Evolutionary conservation across 2,797 vertebrate genomes (phyloP).

Genomic region (Anas capensis): DNA sequence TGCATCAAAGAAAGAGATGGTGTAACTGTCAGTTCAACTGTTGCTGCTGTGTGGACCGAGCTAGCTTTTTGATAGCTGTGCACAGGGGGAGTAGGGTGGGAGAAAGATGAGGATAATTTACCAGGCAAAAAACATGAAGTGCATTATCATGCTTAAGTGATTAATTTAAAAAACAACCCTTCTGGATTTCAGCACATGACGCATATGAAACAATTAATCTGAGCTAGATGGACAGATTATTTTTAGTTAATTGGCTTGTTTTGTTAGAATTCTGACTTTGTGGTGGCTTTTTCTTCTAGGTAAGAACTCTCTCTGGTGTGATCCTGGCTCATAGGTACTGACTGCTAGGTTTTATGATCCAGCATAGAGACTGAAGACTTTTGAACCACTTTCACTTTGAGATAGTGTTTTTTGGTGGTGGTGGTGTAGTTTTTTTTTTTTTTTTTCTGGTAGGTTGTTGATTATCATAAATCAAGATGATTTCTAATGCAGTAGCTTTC

Average conservation of each 20-base stretch:
- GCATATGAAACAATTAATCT: neutral
- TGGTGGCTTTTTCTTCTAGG: neutral
- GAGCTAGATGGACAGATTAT: neutral
- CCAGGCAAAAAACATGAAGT: neutral
- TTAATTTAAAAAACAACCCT: neutral
- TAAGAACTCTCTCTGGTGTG: neutral
- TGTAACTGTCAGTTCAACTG: neutral
- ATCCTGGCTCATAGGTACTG: neutral
- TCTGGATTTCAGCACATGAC: neutral
- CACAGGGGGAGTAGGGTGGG: neutral
- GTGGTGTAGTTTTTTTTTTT: no score
- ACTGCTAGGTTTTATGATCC: neutral
- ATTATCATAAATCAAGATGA: neutral
- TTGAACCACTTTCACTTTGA: neutral
- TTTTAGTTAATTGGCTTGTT: neutral
- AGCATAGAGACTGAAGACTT: neutral
- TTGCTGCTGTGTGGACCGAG: neutral
- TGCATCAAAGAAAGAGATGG: neutral
- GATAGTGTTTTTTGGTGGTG: neutral
- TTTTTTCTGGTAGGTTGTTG: neutral
- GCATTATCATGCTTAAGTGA: neutral
- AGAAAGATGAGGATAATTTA: neutral
- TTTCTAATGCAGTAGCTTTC: slow-evolving; percentile 6
- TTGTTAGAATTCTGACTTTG: neutral
- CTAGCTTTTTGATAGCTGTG: neutral